phyloP scores from a whole-genome alignment of 2,888 invertebrate genomes.

The Hylaea fasciaria region DNA sequence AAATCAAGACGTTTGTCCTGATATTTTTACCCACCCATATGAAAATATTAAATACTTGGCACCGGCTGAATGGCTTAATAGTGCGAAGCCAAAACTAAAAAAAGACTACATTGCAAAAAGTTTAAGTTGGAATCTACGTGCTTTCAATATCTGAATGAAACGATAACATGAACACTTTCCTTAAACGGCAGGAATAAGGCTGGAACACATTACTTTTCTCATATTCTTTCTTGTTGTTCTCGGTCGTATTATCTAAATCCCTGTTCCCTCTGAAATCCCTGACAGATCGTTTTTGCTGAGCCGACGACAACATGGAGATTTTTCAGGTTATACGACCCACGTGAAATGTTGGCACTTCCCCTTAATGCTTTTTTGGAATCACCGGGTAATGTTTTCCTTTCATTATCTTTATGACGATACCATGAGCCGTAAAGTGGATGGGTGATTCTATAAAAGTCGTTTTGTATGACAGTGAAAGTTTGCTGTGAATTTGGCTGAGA shows the following conservation, averaged over 20 bases:
- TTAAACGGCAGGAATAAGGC: no score
- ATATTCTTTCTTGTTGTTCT: no score
- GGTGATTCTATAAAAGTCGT: slow-evolving; percentile 7
- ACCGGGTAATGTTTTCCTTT: slow-evolving; percentile 24
- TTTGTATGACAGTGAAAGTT: slow-evolving; percentile 1
- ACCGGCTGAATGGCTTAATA: no score
- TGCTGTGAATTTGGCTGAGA: neutral
- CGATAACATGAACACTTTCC: no score
- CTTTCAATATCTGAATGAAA: no score
- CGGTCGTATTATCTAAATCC: slow-evolving; percentile 16
- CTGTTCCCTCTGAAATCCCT: slow-evolving; percentile 38
- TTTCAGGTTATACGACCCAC: slow-evolving; percentile 30
- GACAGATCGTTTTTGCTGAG: slow-evolving; percentile 51
- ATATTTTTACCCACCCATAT: no score
- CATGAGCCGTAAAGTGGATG: slow-evolving; percentile 16
- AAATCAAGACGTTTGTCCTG: no score
- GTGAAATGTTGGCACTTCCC: slow-evolving; percentile 32
- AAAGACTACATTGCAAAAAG: no score
- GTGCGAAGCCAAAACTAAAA: no score
- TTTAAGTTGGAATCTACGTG: no score
- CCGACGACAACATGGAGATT: slow-evolving; percentile 33
- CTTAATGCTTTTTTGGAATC: slow-evolving; percentile 21
- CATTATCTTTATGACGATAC: slow-evolving; percentile 22
- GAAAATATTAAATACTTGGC: no score
- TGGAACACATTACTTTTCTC: no score